Evolutionary conservation across 1,140 invertebrate species (phyloP), one percentile per base, ranked within the genome.

Genomic region (Polypedilum pembai): DNA sequence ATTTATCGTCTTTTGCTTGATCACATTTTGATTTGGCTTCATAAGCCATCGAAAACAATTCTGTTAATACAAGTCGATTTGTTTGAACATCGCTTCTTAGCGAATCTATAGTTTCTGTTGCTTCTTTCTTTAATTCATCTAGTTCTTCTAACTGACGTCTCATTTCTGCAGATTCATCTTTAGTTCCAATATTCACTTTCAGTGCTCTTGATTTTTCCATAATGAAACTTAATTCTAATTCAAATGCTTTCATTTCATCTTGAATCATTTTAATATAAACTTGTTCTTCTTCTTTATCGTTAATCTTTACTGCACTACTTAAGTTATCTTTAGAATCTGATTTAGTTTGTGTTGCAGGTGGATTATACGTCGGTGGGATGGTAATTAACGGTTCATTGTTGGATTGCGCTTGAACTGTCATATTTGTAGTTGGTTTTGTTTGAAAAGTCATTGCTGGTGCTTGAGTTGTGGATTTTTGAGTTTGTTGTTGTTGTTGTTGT

Each of bases 11-110:
- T 73, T 82, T 83, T 12, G 80, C 80, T 40, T 79, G 79, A 20
- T 81, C 77, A 74, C 80, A 77, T 76, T 85, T 80, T 8, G 87
- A 86, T 17, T 84, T 83, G 3, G 87, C 87, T 75, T 90, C 88
- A 74, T 88, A 87, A 41, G 88, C 82, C 73, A 88, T 88, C 3
- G 87, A 85, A 79, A 87, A 89, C 0, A 86, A 83, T 74, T 89
- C 85, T 20, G 88, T 85, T 0, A 89, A 76, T 40, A 84, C 84
- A 76, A 88, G 82, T 76, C 88, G 87, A 15, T 90, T 79, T 4
- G 82, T 75, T 75, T 81, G 79, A 0, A 82, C 77, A 74, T 82
- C 80, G 74, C 77, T 74, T 74, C 80, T 79, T 63, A 82, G 79
- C 24, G 80, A 80, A 18, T 80, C 77, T 74, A 75, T 69, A 69